Base-by-base conservation (phyloP, 2,888 invertebrate species). In the Acanthopleura granulata region DNA sequence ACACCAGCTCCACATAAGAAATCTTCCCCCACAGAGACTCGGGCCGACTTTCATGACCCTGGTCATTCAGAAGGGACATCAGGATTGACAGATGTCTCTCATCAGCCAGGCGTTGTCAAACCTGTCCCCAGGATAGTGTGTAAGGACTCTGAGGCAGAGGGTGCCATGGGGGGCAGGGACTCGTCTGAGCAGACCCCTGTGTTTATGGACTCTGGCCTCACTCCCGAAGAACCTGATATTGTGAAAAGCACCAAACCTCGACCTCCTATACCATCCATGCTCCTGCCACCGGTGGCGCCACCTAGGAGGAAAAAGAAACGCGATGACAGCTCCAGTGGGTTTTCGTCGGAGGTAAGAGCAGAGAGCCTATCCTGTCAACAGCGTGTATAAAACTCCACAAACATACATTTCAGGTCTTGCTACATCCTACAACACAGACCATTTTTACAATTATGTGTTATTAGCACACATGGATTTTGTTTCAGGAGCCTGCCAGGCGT, bases 201-300 rank as follows among this genome's bases (percentile, higher is more conserved):
- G 16, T 49, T 40, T 49, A 6, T 22, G 16, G 71, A 49, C 6
- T 22, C 71, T 4, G 18, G 6, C 6, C 49, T 30, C 29, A 25
- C 25, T 62, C 61, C 61, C 4, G 72, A 85, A 75, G 97, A 97
- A 91, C 97, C 97, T 1, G 97, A 97, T 91, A 96, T 97, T 86
- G 96, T 97, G 84, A 96, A 96, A 76, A 97, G 97, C 91, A 96
- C 97, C 79, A 97, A 97, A 79, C 82, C 85, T 1, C 77, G 84
- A 62, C 71, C 72, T 49, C 15, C 61, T 22, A 86, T 86, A 40
- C 86, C 86, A 22, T 85, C 86, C 11, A 79, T 77, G n/a, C n/a
- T 76, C 9, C 40, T 74, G 25, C 62, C 79, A 72, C 85, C 86
- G 51, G 82, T 83, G 62, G 86, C 86, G 1, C 85, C 88, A 22